Percentiles rank a stretch among this genome's conserved stretches.
Conservation (phyloP, 2,113 vertebrate species). For the Muscicapa adusta region DNA sequence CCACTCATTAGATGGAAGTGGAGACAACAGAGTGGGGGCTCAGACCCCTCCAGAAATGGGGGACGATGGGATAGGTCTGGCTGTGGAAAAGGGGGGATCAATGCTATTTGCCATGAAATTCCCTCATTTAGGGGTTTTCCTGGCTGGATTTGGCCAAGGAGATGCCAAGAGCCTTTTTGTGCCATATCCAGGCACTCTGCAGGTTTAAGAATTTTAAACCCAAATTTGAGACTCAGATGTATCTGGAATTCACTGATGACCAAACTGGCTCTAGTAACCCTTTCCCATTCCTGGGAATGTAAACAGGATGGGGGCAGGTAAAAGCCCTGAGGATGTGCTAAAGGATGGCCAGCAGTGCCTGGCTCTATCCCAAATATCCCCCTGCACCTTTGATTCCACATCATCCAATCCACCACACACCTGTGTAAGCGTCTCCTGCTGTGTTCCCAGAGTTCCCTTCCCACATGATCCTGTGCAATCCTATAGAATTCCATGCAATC, state of each 20-base stretch:
- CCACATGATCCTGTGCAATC: fast-evolving
- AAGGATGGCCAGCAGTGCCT: not conserved
- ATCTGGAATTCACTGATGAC: not conserved
- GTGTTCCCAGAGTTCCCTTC: not conserved
- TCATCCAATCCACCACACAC: fast-evolving
- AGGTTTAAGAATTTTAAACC: not conserved
- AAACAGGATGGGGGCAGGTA: not conserved
- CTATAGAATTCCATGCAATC: not conserved
- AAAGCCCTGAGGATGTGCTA: fast-evolving
- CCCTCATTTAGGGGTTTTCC: fast-evolving
- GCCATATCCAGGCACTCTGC: not conserved
- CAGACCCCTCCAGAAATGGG: not conserved
- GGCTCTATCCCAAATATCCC: fast-evolving
- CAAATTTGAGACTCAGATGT: fast-evolving
- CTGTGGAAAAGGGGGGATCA: not conserved
- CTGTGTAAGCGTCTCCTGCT: fast-evolving
- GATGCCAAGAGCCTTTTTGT: not conserved
- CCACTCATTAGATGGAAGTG: not conserved
- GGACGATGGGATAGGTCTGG: not conserved
- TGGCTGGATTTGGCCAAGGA: fast-evolving
- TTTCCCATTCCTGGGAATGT: not conserved
- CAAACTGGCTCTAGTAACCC: fast-evolving
- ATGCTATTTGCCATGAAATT: fast-evolving
- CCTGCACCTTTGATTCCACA: fast-evolving
- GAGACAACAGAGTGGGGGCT: fast-evolving